Base-by-base conservation (phyloP, 1,140 invertebrate genomes). In the Latrodectus geometricus region DNA sequence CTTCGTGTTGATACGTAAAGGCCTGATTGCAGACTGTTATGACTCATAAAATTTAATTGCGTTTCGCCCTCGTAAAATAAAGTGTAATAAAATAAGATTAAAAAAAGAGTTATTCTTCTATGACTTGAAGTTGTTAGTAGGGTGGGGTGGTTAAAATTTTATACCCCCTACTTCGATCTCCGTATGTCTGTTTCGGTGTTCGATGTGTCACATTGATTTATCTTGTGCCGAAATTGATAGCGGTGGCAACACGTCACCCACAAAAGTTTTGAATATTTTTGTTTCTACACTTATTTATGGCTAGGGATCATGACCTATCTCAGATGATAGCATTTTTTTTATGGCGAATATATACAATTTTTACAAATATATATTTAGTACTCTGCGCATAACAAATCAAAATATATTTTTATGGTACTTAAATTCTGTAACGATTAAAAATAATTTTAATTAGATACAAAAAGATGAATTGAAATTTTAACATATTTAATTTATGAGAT, bases 11-110 rank as follows among this genome's bases (percentile, higher is more conserved):
- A 83, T 83, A 83, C 70, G 54, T 73, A 83, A 65, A 23, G 48
- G 54, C 72, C 70, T 83, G 80, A 83, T 83, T 83, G 80, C 69
- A 73, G 80, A 54, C 80, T 83, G 80, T 83, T 83, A 83, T 83
- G 80, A 83, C 68, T 83, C 80, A 83, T 83, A 83, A 83, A 83
- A 83, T 83, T 83, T 83, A 83, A 83, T 83, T 83, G 80, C 80
- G 80, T 83, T 83, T 83, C 80, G 54, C 15, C 80, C 50, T 83
- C 80, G 23, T 74, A 83, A 83, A 83, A 83, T 74, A 83, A 83
- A 83, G 72, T 79, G 80, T 83, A 83, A 83, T 83, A 83, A 83
- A 83, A 83, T 74, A 83, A 73, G 80, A 83, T 83, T 69, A 61
- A n/a, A 61, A 54, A 76, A 76, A 74, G 20, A 70, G 20, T 21